Percentiles rank a stretch among this genome's conserved stretches.
Evolutionary conservation across 2,113 vertebrate genomes (phyloP).

Genomic region (Gobiocypris rarus): DNA sequence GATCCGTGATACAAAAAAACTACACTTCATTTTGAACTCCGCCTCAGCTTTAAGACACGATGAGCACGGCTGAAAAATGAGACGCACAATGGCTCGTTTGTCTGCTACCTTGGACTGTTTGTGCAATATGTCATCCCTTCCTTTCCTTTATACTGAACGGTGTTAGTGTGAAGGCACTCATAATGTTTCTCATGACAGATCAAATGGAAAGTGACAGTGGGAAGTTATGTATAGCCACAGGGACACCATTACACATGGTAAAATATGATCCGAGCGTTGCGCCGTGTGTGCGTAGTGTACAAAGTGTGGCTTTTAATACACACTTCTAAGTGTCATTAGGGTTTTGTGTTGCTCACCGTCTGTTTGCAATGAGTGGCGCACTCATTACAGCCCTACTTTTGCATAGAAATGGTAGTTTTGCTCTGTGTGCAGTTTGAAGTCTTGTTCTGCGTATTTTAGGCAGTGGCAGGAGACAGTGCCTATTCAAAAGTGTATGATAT

Average conservation of each 20-base stretch:
- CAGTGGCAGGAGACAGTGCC: neutral
- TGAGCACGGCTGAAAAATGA: conserved; percentile 51
- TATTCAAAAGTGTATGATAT: neutral
- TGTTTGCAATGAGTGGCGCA: conserved; percentile 38
- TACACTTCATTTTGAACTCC: conserved; percentile 54
- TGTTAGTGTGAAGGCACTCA: conserved; percentile 42
- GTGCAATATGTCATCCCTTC: conserved; percentile 46
- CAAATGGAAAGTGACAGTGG: conserved; percentile 60
- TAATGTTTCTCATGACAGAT: conserved; percentile 57
- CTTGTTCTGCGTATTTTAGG: neutral
- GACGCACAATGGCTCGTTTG: conserved; percentile 38
- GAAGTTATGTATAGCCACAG: conserved; percentile 55
- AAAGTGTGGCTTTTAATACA: conserved; percentile 58
- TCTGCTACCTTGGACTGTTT: conserved; percentile 59
- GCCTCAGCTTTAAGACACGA: conserved; percentile 54
- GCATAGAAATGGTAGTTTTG: neutral
- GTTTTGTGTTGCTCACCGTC: conserved; percentile 42
- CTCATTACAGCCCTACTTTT: conserved; percentile 45
- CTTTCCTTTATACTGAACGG: conserved; percentile 17
- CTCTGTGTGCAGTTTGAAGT: neutral
- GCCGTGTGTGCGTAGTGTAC: conserved; percentile 48
- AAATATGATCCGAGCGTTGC: conserved; percentile 44
- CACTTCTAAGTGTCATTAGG: conserved; percentile 56
- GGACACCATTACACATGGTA: conserved; percentile 51
- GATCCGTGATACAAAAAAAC: neutral